Conservation (phyloP, 1,140 invertebrate species). For the Halotydeus destructor region DNA sequence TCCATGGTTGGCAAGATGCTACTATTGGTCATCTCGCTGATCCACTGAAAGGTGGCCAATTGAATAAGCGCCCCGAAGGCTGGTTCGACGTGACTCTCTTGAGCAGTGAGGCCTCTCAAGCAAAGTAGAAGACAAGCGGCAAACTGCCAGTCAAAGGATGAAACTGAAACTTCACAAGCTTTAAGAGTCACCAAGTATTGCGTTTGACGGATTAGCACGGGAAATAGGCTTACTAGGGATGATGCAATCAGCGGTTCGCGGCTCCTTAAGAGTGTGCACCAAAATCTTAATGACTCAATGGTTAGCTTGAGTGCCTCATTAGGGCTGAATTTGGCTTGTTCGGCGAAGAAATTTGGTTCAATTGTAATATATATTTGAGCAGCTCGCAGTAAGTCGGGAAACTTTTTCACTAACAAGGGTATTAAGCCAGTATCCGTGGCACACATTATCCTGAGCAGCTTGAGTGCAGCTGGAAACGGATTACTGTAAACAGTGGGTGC, state of each 20-base stretch:
- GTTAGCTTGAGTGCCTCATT: conserved; percentile 3
- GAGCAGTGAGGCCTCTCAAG: conserved; percentile 6
- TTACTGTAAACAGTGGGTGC: not conserved
- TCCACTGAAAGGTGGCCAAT: conserved; percentile 2
- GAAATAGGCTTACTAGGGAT: conserved; percentile 7
- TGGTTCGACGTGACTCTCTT: conserved; percentile 1
- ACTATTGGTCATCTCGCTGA: conserved; percentile 3
- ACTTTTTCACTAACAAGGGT: not conserved
- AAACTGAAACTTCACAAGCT: not conserved
- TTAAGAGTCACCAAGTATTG: conserved; percentile 6
- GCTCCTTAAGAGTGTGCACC: conserved; percentile 3
- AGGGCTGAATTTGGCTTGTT: not conserved
- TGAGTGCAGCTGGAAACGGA: conserved; percentile 6
- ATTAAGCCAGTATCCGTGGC: not conserved
- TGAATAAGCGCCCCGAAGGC: conserved; percentile 1
- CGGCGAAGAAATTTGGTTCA: conserved; percentile 6
- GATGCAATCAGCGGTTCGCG: not conserved
- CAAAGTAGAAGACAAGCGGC: conserved; percentile 5
- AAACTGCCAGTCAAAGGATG: not conserved
- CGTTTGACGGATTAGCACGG: conserved; percentile 3
- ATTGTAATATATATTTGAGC: conserved; percentile 8
- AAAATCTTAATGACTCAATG: conserved; percentile 10
- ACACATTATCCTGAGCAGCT: conserved; percentile 7
- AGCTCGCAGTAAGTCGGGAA: conserved; percentile 6
- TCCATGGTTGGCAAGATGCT: conserved; percentile 8